Percentiles rank a stretch among this genome's conserved stretches.
These are phyloP conservation scores for Homarus gammarus DNA, from an alignment of 2,888 invertebrate genomes.

Conservation along the genomic window DNA sequence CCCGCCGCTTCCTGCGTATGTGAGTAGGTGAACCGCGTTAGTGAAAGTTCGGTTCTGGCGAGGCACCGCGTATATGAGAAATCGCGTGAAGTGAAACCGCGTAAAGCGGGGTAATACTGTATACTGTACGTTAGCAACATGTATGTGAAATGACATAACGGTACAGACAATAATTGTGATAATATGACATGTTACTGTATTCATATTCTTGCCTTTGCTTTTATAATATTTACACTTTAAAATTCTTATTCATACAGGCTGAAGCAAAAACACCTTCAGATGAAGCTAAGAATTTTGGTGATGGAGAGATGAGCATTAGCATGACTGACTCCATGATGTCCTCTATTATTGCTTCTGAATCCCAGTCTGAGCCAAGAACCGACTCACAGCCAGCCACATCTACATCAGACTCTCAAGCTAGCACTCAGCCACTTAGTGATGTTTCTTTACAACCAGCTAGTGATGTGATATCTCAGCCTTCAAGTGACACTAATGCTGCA, in stretches of 20 bases:
- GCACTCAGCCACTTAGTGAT: constrained; percentile 30
- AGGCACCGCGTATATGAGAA: too few species aligned
- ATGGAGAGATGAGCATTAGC: constrained; percentile 61
- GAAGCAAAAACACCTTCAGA: constrained; percentile 75
- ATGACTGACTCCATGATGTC: constrained; percentile 74
- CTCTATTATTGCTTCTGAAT: constrained; percentile 27
- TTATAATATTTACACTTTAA: constrained; percentile 3
- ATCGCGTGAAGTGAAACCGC: too few species aligned
- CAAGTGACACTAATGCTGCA: constrained; percentile 15
- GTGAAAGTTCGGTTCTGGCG: too few species aligned
- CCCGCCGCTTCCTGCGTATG: too few species aligned
- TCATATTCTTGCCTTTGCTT: not conserved
- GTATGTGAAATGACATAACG: too few species aligned
- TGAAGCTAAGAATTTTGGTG: constrained; percentile 67
- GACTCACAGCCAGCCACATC: not conserved
- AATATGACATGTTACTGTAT: not conserved
- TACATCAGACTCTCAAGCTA: not conserved
- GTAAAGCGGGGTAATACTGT: too few species aligned
- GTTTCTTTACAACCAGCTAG: constrained; percentile 42
- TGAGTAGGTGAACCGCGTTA: too few species aligned
- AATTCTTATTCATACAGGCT: constrained; percentile 50
- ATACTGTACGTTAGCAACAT: too few species aligned
- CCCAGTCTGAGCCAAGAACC: not conserved
- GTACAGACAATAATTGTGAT: too few species aligned
- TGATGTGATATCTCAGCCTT: constrained; percentile 44